Evolutionary conservation across 2,888 invertebrate genomes (phyloP), one percentile per base, ranked within the genome.

Genomic region (Eudasyphora cyanicolor): DNA sequence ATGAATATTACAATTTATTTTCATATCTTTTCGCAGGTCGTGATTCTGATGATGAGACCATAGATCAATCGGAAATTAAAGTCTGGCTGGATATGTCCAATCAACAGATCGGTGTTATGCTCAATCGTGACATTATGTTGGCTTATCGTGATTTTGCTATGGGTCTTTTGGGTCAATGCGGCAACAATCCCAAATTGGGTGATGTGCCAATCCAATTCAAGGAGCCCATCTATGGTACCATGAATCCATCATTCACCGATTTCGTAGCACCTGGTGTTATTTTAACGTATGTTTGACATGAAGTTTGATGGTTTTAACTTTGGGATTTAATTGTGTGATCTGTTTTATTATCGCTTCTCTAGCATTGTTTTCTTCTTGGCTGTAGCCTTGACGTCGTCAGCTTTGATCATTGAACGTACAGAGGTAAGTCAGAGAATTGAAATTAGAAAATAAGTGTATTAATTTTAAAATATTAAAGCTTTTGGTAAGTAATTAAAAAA

Each of bases 361-460:
- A 98, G 98, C 54, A 98, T 98, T 92, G 98, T 98, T 2, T 98
- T 98, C 94, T 98, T 98, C 94, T 94, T 98, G 93, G 98, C 98
- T 71, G 98, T 98, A 8, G 98, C 98, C 0, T 92, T 98, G 85
- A 98, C 98, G 1, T 98, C 98, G 0, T 96, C 98, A 0, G 97
- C 97, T 1, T 93, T 98, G 86, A 97, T 98, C 87, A 97, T 97
- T 89, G 98, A 98, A 91, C 94, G 97, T 87, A 97, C 96, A 93
- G 97, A 98, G 92, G 92, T 92, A 85, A 88, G 87, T 86, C 45
- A n/a, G 21, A 54, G 14, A n/a, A n/a, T n/a, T n/a, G n/a, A n/a
- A n/a, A n/a, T n/a, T n/a, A n/a, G n/a, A n/a, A 27, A 32, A 49
- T 60, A 32, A 2, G 4, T 32, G n/a, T n/a, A n/a, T n/a, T n/a